Evolutionary conservation across 2,797 vertebrate species (phyloP), one percentile per base, ranked within the genome.

Genomic region (Anguilla pacifica): DNA sequence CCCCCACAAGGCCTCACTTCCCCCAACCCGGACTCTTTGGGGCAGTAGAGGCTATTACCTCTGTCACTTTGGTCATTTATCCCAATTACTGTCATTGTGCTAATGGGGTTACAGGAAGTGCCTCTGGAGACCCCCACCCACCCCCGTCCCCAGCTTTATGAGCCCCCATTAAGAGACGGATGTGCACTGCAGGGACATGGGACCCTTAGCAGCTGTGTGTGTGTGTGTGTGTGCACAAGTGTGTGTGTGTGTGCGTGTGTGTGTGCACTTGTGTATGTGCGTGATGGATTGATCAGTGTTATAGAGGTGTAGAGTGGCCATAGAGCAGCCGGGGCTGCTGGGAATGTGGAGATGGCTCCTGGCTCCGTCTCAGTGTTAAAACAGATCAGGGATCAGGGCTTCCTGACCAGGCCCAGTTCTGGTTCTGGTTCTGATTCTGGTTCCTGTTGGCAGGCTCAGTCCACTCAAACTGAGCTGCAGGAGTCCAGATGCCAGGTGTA

Each of bases 1-100:
- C 72, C 31, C 72, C 13, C 11, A 77, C 31, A 17, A 6, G 39
- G 77, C 77, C 77, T 81, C 77, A 17, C 39, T 22, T 15, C 11
- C 19, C 39, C 43, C 39, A 17, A 2, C 17, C 64, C n/a, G 57
- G n/a, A 19, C 86, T 82, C 39, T 39, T 90, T 90, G 85, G 86
- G 85, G 89, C 89, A 89, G 90, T 88, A 89, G 88, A 89, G 86
- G 90, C 89, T 55, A 82, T 91, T 86, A 91, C 87, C 91, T 91
- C 92, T 90, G 89, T 91, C 92, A 92, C 91, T 89, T 90, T 92
- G 91, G 91, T 94, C 93, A 94, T 95, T 93, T 94, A 94, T 94
- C 92, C 93, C 95, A 92, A 94, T 96, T 96, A 95, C 91, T 94
- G 94, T 95, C 94, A 93, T 90, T 91, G 89, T 87, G 86, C 89